Conservation (phyloP, 2,113 vertebrate species). For the Sterrhoptilus dennistouni region DNA sequence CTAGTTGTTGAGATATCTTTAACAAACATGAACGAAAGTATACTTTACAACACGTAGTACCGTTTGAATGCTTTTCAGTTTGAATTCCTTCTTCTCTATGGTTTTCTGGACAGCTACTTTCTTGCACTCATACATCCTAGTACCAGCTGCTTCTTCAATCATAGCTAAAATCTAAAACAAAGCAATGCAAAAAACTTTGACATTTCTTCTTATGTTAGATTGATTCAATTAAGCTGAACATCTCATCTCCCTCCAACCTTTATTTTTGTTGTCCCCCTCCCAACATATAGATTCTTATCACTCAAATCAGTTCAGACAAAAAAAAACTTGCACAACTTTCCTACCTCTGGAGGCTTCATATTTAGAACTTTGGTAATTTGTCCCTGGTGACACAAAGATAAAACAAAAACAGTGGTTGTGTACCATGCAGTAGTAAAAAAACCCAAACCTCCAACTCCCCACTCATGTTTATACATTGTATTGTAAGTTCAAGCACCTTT, state of each 20-base stretch:
- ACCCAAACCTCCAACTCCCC: neutral
- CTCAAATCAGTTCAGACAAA: neutral
- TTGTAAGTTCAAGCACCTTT: neutral
- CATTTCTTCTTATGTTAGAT: neutral
- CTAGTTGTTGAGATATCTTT: neutral
- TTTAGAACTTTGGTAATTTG: constrained; percentile 96
- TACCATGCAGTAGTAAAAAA: neutral
- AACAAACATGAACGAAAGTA: neutral
- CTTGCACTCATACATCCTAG: constrained; percentile 95
- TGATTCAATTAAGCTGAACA: neutral
- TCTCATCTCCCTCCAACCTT: neutral
- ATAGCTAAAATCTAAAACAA: constrained; percentile 88
- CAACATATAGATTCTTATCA: neutral
- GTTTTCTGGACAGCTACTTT: constrained; percentile 89
- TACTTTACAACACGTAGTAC: constrained; percentile 65
- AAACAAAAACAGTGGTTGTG: neutral
- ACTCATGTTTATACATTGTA: neutral
- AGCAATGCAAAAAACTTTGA: neutral
- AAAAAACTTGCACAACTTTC: neutral
- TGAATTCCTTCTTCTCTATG: constrained; percentile 93
- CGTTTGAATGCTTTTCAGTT: constrained; percentile 86
- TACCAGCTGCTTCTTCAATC: constrained; percentile 97
- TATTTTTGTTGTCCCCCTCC: neutral
- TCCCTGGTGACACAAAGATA: constrained; percentile 78
- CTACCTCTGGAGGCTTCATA: constrained; percentile 98